Base-by-base conservation (phyloP, 2,113 vertebrate species). In the Oreamnos americanus region DNA sequence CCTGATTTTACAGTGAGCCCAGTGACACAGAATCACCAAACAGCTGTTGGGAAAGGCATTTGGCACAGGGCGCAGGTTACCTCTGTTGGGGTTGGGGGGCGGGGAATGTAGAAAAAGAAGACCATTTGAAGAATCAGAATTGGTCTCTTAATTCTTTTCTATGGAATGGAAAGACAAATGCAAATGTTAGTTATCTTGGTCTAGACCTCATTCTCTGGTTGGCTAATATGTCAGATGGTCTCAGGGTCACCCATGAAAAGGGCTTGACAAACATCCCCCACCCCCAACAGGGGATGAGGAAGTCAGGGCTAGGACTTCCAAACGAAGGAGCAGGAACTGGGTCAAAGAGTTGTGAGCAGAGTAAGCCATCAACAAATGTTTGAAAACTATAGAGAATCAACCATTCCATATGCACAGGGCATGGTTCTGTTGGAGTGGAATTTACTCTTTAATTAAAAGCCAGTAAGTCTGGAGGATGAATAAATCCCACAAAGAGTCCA, bases 1-100 rank as follows among this genome's bases (percentile, higher is more conserved):
- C 96, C 93, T 96, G 97, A 98, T 98, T 98, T 98, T 98, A 97
- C 95, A 97, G 91, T 78, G 81, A 97, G 97, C 94, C 94, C 3
- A 21, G 93, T 93, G 97, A 98, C 87, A 96, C 81, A 64, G 87
- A 92, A 97, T 91, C 55, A 55, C 87, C 23, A 23, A 85, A 79
- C 97, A 97, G 96, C 88, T 97, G 96, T 84, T 95, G 78, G 95
- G 79, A 97, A 97, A 98, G 88, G 97, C 97, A 97, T 79, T 5
- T 95, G 93, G 97, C 96, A 96, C 74, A 17, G 28, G 85, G 97
- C 91, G 13, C 93, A 97, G 94, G 93, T 96, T 86, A 60, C 60
- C 86, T 90, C 86, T 86, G 53, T 95, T 57, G 90, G 92, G 39
- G 55, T 16, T 10, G 33, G 5, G 33, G n/a, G 33, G 62, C 49